Base-by-base conservation (phyloP, 2,888 invertebrate species). In the Eudasyphora cyanicolor region DNA sequence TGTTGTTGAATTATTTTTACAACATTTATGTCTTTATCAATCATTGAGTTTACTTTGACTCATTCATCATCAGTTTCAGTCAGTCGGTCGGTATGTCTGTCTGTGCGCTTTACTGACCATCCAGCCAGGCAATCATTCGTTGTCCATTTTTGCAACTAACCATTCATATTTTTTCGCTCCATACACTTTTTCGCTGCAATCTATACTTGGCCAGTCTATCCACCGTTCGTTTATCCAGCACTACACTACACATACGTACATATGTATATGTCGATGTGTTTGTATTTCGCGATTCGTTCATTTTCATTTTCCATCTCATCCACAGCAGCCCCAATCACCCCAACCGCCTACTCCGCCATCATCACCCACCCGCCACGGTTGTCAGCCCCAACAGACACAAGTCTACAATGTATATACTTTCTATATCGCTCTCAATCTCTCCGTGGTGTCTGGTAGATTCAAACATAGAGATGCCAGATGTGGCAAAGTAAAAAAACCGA, bases 21-120 rank as follows among this genome's bases (percentile, higher is more conserved):
- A 21, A 6, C 12, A 19, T 8, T 64, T 49, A 29, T 76, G 35
- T 75, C 60, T 62, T 79, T 79, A 60, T 60, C 62, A 79, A 79
- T 67, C 24, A 74, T 29, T 51, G 62, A 32, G 42, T 75, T 42
- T 70, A 69, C 24, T 24, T 57, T 57, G 69, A 64, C 60, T 73
- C 79, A 73, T 76, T 79, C 67, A 79, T 74, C 78, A 76, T 79
- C 27, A 19, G n/a, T n/a, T n/a, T n/a, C n/a, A n/a, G n/a, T n/a
- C n/a, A n/a, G n/a, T n/a, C n/a, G n/a, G n/a, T n/a, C n/a, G n/a
- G n/a, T n/a, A n/a, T n/a, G n/a, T n/a, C n/a, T 10, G 35, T 35
- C 10, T 35, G 35, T 35, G 6, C 35, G 10, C 10, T 35, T 45
- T 14, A 45, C 2, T 12, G 45, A 8, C 45, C n/a, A n/a, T 45